Conservation (phyloP, 2,888 invertebrate genomes). For the Leptopilina drosophilae region DNA sequence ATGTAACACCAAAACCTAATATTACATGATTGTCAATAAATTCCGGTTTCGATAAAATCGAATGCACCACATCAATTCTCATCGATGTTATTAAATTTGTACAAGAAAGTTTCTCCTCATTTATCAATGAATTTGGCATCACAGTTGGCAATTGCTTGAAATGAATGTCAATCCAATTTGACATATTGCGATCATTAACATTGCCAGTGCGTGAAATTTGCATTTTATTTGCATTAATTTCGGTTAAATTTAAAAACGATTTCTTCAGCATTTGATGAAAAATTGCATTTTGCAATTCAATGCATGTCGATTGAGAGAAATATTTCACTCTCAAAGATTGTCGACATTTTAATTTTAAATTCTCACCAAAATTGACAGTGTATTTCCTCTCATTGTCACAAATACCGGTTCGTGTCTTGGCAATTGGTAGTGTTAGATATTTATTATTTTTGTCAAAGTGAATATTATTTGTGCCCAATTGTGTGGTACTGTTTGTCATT, state of each 20-base stretch:
- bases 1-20: conserved; percentile 65
- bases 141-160: conserved; percentile 70
- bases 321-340: conserved; percentile 62
- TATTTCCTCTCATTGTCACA: conserved; percentile 66
- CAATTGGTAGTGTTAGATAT: conserved; percentile 70
- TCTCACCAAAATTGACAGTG: conserved; percentile 68
- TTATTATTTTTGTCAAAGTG: conserved; percentile 61
- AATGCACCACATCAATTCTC: conserved; percentile 68
- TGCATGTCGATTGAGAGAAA: conserved; percentile 69
- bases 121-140: conserved; percentile 61
- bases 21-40: conserved; percentile 67
- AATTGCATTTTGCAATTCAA: conserved; percentile 69
- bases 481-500: conserved; percentile 60
- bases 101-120: conserved; percentile 65
- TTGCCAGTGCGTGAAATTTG: conserved; percentile 79
- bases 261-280: conserved; percentile 64
- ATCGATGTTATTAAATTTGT: conserved; percentile 71
- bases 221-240: conserved; percentile 62
- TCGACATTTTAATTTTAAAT: conserved; percentile 69
- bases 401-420: conserved; percentile 60
- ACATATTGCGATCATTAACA: conserved; percentile 72
- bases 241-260: conserved; percentile 67
- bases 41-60: conserved; percentile 65
- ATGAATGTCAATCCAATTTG: conserved; percentile 79
- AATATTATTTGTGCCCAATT: conserved; percentile 59